Conservation (phyloP, 2,113 vertebrate genomes). For the Felis catus region DNA sequence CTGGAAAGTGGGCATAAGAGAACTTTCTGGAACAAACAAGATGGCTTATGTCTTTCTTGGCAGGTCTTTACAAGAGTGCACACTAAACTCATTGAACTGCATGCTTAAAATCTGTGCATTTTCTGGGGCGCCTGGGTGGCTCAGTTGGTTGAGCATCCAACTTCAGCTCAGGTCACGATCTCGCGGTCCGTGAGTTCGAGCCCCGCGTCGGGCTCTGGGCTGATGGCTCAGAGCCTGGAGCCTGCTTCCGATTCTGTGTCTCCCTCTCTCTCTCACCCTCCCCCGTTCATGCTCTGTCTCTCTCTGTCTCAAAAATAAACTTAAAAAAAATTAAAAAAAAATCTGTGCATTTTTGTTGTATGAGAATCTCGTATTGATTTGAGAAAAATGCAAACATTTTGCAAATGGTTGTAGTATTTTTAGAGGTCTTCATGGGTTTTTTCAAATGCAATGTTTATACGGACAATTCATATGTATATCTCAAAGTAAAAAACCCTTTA, state of each 20-base stretch:
- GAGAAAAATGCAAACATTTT: background rate
- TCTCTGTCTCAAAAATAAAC: no score
- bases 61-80: background rate
- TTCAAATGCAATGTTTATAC: background rate
- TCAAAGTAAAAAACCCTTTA: background rate
- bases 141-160: no score
- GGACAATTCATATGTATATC: background rate
- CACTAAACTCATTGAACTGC: background rate
- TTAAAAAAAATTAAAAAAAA: background rate
- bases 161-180: no score
- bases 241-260: no score
- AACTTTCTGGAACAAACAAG: background rate
- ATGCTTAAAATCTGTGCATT: background rate
- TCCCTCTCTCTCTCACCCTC: no score
- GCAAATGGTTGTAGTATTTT: background rate
- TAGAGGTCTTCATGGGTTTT: background rate
- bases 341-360: background rate
- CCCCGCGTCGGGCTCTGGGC: no score
- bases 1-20: background rate
- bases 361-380: background rate
- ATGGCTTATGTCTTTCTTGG: background rate
- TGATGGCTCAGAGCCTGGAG: no score
- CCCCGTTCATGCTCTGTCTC: no score
- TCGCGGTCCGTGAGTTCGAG: no score
- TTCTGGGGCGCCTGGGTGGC: no score